These are phyloP conservation scores for Drosophila tripunctata DNA, from an alignment of 2,888 invertebrate species.

Conservation along the genomic window DNA sequence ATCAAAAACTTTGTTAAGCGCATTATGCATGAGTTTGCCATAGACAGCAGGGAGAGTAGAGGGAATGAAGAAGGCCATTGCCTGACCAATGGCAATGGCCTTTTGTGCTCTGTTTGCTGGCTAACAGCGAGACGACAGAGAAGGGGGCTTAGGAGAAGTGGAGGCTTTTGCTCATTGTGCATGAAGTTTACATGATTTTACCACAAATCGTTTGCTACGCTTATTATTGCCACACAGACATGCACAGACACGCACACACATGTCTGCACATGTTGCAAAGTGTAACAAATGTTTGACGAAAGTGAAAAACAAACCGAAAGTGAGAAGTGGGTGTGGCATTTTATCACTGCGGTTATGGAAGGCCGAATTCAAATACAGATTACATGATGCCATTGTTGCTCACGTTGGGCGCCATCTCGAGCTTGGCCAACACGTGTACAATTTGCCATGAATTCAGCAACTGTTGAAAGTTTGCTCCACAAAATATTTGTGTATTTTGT, in stretches of 20 bases:
- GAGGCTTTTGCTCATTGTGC: slow-evolving; percentile 60
- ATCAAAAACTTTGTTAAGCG: slow-evolving; percentile 73
- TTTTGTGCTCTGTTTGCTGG: slow-evolving; percentile 25
- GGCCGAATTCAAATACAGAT: no score
- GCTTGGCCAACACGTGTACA: slow-evolving; percentile 20
- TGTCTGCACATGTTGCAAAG: slow-evolving; percentile 41
- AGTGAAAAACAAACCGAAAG: slow-evolving; percentile 41
- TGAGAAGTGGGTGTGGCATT: slow-evolving; percentile 18
- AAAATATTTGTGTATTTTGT: not conserved
- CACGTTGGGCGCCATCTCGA: slow-evolving; percentile 4
- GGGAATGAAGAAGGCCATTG: not conserved
- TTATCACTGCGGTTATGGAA: not conserved
- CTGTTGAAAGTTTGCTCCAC: slow-evolving; percentile 3
- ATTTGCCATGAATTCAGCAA: slow-evolving; percentile 8
- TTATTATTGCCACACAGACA: slow-evolving; percentile 48
- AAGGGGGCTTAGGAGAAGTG: not conserved
- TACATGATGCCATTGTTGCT: slow-evolving; percentile 29
- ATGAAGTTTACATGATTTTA: slow-evolving; percentile 73
- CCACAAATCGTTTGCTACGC: slow-evolving; percentile 35
- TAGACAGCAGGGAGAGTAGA: not conserved
- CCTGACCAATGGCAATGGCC: slow-evolving; percentile 69
- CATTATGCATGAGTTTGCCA: slow-evolving; percentile 51
- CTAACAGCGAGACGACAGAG: not conserved
- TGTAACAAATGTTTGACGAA: slow-evolving; percentile 40
- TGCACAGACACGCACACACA: slow-evolving; percentile 24